Base-by-base conservation (phyloP, 1,140 invertebrate species). In the Caenorhabditis latens region DNA sequence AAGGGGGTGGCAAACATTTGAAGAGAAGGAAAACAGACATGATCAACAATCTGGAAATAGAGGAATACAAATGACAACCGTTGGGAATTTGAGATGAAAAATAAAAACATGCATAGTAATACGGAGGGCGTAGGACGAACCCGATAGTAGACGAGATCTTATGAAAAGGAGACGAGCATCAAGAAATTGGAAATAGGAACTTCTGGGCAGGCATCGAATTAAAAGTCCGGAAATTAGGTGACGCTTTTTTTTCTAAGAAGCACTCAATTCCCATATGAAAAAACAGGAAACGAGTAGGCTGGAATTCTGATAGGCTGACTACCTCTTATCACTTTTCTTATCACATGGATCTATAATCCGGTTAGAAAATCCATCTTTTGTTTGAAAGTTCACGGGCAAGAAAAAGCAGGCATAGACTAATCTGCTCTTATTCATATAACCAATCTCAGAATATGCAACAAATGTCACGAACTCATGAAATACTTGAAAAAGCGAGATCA, bases 281-380 rank as follows among this genome's bases (percentile, higher is more conserved):
- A 71, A 71, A 71, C 65, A 71, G 65, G 65, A 71, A 71, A 46
- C 65, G 42, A 71, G 65, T 46, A 71, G 65, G 40, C 65, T 43
- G 13, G 19, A 19, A 19, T 71, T 46, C 42, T 46, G 42, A 43
- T 71, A 43, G 11, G 13, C 61, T 6, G 9, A n/a, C 9, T n/a
- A 40, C 40, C 40, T 71, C 11, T 71, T 63, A 63, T 63, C 61
- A 9, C 24, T 24, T 32, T 43, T 46, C 16, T 71, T 9, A 71
- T 71, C 65, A 71, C 16, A 71, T 71, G 21, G 46, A 13, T 9
- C 3, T 7, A 11, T 63, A 63, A 63, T 63, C 61, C 19, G 11
- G n/a, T 63, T 63, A 65, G 57, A 61, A 14, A 65, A 65, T 65
- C 24, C 1, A 4, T 71, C 42, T 71, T 43, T 71, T 71, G 65